phyloP scores from a whole-genome alignment of 2,888 invertebrate genomes.

The Nineta flava region DNA sequence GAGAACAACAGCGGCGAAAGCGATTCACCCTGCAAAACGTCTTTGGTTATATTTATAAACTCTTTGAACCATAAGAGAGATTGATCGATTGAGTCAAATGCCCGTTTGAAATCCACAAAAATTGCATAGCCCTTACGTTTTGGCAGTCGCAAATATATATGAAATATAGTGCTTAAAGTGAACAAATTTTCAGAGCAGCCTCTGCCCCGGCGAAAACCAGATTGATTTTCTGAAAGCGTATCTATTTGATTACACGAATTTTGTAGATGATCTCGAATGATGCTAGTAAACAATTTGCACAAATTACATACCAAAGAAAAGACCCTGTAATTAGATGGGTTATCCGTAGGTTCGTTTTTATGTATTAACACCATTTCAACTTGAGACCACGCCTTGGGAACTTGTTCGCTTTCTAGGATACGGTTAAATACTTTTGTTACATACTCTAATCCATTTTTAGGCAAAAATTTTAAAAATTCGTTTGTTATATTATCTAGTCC shows the following conservation, averaged over 20 bases:
- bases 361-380: not conserved
- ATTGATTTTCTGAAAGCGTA: not conserved
- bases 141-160: not conserved
- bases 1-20: conserved; percentile 3
- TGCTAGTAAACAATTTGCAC: not conserved
- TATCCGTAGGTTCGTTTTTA: not conserved
- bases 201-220: not conserved
- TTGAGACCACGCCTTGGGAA: not conserved
- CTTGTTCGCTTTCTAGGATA: not conserved
- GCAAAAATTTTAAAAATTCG: not conserved
- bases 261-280: not conserved
- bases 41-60: not conserved
- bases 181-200: not conserved
- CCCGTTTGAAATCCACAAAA: not conserved
- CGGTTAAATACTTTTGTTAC: not conserved
- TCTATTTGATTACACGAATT: not conserved
- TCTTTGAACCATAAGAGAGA: not conserved
- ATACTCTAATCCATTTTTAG: not conserved
- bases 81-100: not conserved
- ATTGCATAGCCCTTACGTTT: not conserved
- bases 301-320: not conserved
- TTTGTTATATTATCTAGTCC: not conserved
- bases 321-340: not conserved
- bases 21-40: conserved; percentile 1
- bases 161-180: not conserved